These are phyloP conservation scores for Cyclophora albipunctata DNA, from an alignment of 2,888 invertebrate genomes.

Conservation along the genomic window DNA sequence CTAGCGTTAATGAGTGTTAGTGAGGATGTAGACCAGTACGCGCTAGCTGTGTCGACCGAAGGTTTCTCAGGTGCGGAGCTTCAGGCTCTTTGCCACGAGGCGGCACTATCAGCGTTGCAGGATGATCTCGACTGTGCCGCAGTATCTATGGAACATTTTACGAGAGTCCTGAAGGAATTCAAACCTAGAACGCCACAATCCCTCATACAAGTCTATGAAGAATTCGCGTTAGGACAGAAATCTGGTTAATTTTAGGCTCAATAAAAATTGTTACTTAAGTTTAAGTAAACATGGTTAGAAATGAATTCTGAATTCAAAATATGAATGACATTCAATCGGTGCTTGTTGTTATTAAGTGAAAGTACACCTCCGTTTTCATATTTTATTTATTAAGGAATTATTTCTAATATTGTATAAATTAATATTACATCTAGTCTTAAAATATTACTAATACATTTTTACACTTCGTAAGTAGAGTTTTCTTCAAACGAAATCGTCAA, in stretches of 20 bases:
- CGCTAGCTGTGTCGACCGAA: constrained; percentile 80
- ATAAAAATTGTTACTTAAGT: neutral
- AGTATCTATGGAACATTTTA: constrained; percentile 83
- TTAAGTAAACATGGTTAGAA: too few species aligned
- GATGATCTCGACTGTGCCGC: constrained; percentile 78
- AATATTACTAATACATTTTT: constrained; percentile 22
- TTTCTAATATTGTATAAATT: constrained; percentile 41
- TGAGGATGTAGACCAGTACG: constrained; percentile 78
- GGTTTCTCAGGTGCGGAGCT: constrained; percentile 97
- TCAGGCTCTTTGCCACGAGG: constrained; percentile 92
- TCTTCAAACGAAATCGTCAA: constrained; percentile 5
- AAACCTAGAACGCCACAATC: constrained; percentile 84
- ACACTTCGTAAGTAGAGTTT: constrained; percentile 9
- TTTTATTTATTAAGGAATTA: constrained; percentile 47
- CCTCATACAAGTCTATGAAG: constrained; percentile 83
- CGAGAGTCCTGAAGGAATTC: constrained; percentile 80
- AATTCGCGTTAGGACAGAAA: constrained; percentile 68
- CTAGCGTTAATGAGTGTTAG: constrained; percentile 82
- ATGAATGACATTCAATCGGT: too few species aligned
- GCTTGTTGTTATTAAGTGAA: neutral
- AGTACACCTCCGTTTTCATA: constrained; percentile 13
- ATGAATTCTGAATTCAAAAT: too few species aligned
- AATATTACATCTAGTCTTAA: constrained; percentile 40
- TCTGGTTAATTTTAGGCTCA: constrained; percentile 26
- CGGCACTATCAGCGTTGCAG: constrained; percentile 89